Evolutionary conservation across 2,113 vertebrate species (phyloP).

Genomic region (Panthera uncia): DNA sequence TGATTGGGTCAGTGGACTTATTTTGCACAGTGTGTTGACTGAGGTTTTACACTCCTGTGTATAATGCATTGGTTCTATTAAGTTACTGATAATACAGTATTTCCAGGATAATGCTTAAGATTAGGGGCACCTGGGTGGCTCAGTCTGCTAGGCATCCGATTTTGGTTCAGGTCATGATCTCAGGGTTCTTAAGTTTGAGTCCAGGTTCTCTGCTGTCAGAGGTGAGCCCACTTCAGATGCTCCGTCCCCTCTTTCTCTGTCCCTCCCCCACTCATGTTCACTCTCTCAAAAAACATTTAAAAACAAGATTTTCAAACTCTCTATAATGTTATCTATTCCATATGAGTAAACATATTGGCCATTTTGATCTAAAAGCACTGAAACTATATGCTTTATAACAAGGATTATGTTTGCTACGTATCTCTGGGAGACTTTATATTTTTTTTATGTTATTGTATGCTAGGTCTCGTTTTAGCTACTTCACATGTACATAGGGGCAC

Average conservation of each 20-base stretch:
- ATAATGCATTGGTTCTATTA: background rate
- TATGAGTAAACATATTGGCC: background rate
- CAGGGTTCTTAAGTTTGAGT: too few species aligned
- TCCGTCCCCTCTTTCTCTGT: too few species aligned
- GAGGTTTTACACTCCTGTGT: background rate
- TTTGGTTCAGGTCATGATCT: too few species aligned
- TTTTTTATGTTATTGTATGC: background rate
- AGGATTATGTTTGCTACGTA: background rate
- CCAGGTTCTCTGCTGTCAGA: too few species aligned
- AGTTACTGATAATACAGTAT: background rate
- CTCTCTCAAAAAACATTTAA: too few species aligned
- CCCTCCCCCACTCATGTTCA: too few species aligned
- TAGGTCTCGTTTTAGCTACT: background rate
- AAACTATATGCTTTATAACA: background rate
- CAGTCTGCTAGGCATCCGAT: too few species aligned
- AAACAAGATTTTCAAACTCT: background rate
- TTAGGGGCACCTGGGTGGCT: background rate
- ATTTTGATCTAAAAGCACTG: background rate
- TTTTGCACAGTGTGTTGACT: background rate
- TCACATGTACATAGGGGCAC: background rate
- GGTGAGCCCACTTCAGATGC: too few species aligned
- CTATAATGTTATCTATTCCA: background rate
- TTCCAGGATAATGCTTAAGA: background rate
- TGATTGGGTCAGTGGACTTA: too few species aligned
- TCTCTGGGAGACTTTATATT: background rate